Evolutionary conservation across 2,888 invertebrate genomes (phyloP).

Genomic region (Philonicus albiceps): DNA sequence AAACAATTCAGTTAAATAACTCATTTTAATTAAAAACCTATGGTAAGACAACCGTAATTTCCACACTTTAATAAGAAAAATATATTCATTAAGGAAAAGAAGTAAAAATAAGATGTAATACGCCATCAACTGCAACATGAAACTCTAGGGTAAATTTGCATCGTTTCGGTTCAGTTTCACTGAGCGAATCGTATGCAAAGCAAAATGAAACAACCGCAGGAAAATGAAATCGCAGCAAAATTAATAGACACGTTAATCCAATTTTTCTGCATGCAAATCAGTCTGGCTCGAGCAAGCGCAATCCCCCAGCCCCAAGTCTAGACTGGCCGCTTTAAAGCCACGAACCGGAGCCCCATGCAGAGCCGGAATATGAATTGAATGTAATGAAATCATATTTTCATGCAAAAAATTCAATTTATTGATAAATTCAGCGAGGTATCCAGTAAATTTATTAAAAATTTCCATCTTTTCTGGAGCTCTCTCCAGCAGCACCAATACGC

Average conservation of each 20-base stretch:
- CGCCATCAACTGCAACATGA: not conserved
- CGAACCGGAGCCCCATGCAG: slow-evolving; percentile 13
- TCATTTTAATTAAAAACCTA: not conserved
- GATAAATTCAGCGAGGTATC: slow-evolving; percentile 50
- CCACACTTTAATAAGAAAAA: not conserved
- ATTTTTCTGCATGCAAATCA: slow-evolving; percentile 11
- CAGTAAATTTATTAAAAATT: slow-evolving; percentile 50
- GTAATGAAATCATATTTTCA: slow-evolving; percentile 50
- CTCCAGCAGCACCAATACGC: not conserved
- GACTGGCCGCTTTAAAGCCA: not conserved
- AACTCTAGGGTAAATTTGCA: not conserved
- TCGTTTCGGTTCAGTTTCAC: not conserved
- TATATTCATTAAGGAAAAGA: not conserved
- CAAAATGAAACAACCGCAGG: not conserved
- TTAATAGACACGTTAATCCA: not conserved
- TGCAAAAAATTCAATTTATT: slow-evolving; percentile 49
- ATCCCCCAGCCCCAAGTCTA: not conserved
- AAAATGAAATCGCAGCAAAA: not conserved
- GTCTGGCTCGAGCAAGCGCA: not conserved
- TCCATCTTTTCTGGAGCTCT: slow-evolving; percentile 22
- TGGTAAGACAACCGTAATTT: not conserved
- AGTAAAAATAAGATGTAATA: not conserved
- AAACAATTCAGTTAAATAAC: no score
- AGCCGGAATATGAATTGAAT: slow-evolving; percentile 2
- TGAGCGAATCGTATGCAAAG: not conserved